Evolutionary conservation across 1,140 invertebrate species (phyloP), one percentile per base, ranked within the genome.

Genomic region (Andricus grossulariae): DNA sequence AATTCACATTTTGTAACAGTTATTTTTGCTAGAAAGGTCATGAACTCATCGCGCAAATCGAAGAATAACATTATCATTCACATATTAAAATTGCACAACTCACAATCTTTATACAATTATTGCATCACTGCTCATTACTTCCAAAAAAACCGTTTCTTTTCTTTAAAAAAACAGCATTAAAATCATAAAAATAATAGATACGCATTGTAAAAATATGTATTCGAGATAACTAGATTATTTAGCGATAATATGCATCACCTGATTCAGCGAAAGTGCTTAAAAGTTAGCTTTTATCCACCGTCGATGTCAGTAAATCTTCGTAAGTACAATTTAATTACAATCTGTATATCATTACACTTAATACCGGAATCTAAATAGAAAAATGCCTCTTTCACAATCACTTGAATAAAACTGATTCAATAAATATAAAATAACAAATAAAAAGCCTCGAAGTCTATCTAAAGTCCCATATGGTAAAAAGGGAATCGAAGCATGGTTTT

Each of bases 311-410:
- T 84, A 85, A 85, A 75, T 82, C 75, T 83, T 80, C 19, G 51
- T 86, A 86, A 86, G 85, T 86, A 86, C 85, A 83, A 71, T 82
- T 71, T 74, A 76, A 55, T 71, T 77, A 66, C 60, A 66, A 66
- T 66, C 25, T 66, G 60, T 66, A 39, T 66, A 66, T 39, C 11
- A 39, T 66, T 66, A 32, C 60, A 66, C 3, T 45, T n/a, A 16
- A 66, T 66, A 66, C 32, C 16, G 60, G 60, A 39, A 32, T 66
- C 51, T 74, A 19, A 50, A 66, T 8, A 39, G 25, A 52, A 55
- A 45, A 66, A 39, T 39, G 25, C 32, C 21, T 19, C 32, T 73
- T 77, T 55, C 49, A 50, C 15, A 18, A 0, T 76, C 8, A 49
- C 19, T 57, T 21, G 7, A 55, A 55, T 55, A 8, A 55, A 55